Evolutionary conservation across 2,888 invertebrate species (phyloP), one percentile per base, ranked within the genome.

Genomic region (Orthosia incerta): DNA sequence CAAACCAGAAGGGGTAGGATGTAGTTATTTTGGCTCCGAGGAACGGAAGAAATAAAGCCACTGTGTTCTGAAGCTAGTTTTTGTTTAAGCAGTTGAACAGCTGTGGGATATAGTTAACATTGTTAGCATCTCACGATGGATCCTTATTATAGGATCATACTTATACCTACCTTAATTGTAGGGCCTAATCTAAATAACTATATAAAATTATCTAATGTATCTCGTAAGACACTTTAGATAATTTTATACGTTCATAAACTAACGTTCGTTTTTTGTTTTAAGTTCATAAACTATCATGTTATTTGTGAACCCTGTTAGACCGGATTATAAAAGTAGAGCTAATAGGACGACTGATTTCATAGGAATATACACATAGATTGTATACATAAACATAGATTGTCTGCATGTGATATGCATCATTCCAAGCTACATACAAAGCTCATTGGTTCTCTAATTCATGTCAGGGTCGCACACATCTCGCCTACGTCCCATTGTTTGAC

Each of bases 401-500:
- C 15, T 39, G 48, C 15, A 57, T 11, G 7, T 4, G 61, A 67
- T 72, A 68, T 23, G 67, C 53, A 72, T 70, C 55, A n/a, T 53
- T 15, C 20, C 20, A 51, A 67, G 26, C 60, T 57, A 53, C 50
- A 23, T n/a, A 71, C 46, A 56, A 51, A 63, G n/a, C 68, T 51
- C 56, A 15, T 67, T 67, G 15, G 48, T 61, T n/a, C 31, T 59
- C 56, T 13, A 31, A 70, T 79, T 61, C 59, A 56, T 85, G 85
- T 82, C 85, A 86, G 23, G 85, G 87, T 56, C 82, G 55, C 31
- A 26, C 1, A 60, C n/a, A 67, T 60, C 67, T 72, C 69, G 74
- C 65, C 61, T 39, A 71, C 76, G 23, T 76, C 31, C 57, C n/a
- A 86, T 84, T 86, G 87, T 85, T 82, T 53, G 12, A 39, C 45